Conservation (phyloP, 2,888 invertebrate species). For the Apeira syringaria region DNA sequence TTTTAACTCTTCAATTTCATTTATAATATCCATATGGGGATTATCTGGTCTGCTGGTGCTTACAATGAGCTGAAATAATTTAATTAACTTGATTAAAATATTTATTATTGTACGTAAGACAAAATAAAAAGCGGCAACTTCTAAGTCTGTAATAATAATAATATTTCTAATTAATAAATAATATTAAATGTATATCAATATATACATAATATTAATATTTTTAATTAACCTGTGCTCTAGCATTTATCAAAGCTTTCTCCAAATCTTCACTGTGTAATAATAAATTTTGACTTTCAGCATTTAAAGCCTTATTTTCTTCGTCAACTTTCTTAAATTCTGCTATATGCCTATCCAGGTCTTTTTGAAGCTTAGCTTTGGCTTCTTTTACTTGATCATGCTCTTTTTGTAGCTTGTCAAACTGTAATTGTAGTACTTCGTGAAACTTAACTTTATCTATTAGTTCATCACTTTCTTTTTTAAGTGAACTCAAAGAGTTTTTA, state of each 20-base stretch:
- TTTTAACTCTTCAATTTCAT: slow-evolving; percentile 58
- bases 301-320: slow-evolving; percentile 50
- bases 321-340: slow-evolving; percentile 42
- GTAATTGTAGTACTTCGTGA: slow-evolving; percentile 47
- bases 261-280: slow-evolving; percentile 52
- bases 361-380: slow-evolving; percentile 55
- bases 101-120: no score
- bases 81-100: no score
- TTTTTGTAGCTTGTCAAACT: slow-evolving; percentile 47
- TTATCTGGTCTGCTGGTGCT: slow-evolving; percentile 25
- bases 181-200: no score
- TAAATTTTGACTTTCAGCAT: slow-evolving; percentile 47
- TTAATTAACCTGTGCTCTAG: slow-evolving; percentile 54
- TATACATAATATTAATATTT: no score
- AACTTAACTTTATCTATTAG: slow-evolving; percentile 49
- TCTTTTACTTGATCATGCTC: slow-evolving; percentile 38
- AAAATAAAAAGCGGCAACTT: no score
- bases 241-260: slow-evolving; percentile 53
- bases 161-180: no score
- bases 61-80: slow-evolving; percentile 9
- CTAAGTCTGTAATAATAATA: no score
- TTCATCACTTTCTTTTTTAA: slow-evolving; percentile 51
- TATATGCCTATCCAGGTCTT: slow-evolving; percentile 43
- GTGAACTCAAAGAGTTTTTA: slow-evolving; percentile 38
- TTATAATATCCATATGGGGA: slow-evolving; percentile 41